A percentile compares a stretch with the other conserved stretches of the same genome.
Conservation (phyloP, 1,140 invertebrate genomes). For the Diploscapter pachys region DNA sequence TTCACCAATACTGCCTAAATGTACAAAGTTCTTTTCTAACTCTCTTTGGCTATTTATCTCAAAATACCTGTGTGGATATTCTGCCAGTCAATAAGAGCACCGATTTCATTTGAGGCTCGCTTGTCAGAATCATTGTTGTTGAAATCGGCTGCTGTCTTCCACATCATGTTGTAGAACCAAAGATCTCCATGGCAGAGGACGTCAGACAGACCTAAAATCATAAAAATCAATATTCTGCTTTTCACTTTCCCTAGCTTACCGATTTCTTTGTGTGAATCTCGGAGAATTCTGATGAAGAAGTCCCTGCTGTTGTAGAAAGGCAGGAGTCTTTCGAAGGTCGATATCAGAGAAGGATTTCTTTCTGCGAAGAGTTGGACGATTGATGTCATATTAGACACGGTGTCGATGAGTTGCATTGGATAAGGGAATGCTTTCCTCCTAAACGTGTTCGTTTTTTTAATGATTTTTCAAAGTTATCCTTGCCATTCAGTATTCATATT, state of each 20-base stretch:
- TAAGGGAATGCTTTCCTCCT: neutral
- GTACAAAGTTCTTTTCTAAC: neutral
- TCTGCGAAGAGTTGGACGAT: slow-evolving; percentile 23
- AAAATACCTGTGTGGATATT: slow-evolving; percentile 25
- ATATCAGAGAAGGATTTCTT: slow-evolving; percentile 4
- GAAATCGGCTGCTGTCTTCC: neutral
- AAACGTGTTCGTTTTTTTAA: slow-evolving; percentile 10
- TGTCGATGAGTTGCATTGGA: slow-evolving; percentile 2
- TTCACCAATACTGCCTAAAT: slow-evolving; percentile 13
- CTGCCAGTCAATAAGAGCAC: slow-evolving; percentile 41
- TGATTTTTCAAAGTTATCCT: slow-evolving; percentile 6
- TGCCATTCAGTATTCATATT: slow-evolving; percentile 8
- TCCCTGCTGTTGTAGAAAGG: slow-evolving; percentile 17
- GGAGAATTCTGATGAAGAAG: slow-evolving; percentile 20
- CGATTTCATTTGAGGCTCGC: neutral
- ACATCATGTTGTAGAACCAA: slow-evolving; percentile 36
- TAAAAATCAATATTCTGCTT: neutral
- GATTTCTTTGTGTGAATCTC: slow-evolving; percentile 21
- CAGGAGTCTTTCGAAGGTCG: slow-evolving; percentile 5
- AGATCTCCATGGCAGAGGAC: slow-evolving; percentile 38
- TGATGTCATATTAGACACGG: slow-evolving; percentile 9
- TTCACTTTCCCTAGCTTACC: slow-evolving; percentile 1
- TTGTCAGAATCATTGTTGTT: slow-evolving; percentile 22
- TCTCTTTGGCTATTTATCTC: neutral
- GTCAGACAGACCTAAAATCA: slow-evolving; percentile 20